A percentile compares a stretch with the other conserved stretches of the same genome.
Conservation (phyloP, 2,888 invertebrate genomes). For the Drosophila fungiperda region DNA sequence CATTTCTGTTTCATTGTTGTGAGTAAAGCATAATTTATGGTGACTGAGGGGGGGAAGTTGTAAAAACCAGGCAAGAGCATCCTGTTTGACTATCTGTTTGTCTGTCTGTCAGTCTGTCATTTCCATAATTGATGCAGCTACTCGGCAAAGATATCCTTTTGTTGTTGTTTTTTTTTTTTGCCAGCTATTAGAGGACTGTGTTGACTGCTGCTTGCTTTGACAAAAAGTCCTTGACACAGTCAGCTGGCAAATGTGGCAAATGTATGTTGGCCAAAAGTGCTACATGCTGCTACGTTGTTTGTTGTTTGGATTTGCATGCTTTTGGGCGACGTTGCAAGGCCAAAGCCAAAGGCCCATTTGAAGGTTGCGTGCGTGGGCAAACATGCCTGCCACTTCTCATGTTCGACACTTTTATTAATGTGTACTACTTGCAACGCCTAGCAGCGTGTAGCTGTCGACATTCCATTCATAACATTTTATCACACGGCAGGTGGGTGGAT, state of each 20-base stretch:
- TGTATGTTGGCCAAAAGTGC: slow-evolving; percentile 40
- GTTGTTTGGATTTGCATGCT: slow-evolving; percentile 56
- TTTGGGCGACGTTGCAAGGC: slow-evolving; percentile 65
- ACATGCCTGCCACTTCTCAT: slow-evolving; percentile 34
- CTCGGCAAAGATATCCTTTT: background rate
- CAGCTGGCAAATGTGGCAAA: slow-evolving; percentile 42
- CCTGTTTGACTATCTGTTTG: background rate
- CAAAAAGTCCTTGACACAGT: slow-evolving; percentile 67
- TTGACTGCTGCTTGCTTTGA: slow-evolving; percentile 1
- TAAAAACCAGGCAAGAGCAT: slow-evolving; percentile 57
- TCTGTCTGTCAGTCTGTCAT: slow-evolving; percentile 21
- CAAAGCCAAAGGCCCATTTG: slow-evolving; percentile 50
- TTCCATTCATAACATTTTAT: slow-evolving; percentile 71
- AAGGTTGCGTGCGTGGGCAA: slow-evolving; percentile 66
- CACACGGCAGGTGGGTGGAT: slow-evolving; percentile 19
- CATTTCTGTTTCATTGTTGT: slow-evolving; percentile 54
- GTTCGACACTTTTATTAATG: slow-evolving; percentile 78
- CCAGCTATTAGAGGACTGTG: slow-evolving; percentile 18
- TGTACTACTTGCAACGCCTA: slow-evolving; percentile 63
- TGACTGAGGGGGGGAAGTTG: slow-evolving; percentile 51
- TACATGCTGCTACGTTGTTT: slow-evolving; percentile 11
- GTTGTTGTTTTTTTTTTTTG: background rate
- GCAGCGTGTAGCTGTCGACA: slow-evolving; percentile 60
- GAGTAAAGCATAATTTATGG: slow-evolving; percentile 65
- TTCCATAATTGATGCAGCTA: slow-evolving; percentile 66